phyloP scores from a whole-genome alignment of 2,888 invertebrate genomes.

The Drosophila acutilabella region DNA sequence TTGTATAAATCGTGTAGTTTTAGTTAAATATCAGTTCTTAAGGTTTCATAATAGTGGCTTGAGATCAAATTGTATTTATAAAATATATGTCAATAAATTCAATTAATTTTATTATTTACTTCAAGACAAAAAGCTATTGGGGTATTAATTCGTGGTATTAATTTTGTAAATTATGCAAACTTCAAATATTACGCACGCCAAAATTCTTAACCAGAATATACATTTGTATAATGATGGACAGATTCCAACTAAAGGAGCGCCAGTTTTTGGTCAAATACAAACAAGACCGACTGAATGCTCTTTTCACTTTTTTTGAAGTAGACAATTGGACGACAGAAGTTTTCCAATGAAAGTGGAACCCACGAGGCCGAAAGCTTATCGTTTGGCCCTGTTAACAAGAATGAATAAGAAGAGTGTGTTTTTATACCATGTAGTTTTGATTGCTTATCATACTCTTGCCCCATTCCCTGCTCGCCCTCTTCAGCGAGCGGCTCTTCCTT shows the following conservation, averaged over 20 bases:
- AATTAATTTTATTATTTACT: background rate
- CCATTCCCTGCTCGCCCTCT: background rate
- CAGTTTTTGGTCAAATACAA: conserved; percentile 35
- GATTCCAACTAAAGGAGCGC: conserved; percentile 54
- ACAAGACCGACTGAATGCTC: conserved; percentile 30
- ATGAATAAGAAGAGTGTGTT: conserved; percentile 18
- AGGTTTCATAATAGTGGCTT: too few relatives aligned
- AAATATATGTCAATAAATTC: too few relatives aligned
- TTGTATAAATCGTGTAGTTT: too few relatives aligned
- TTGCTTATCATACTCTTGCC: conserved; percentile 11
- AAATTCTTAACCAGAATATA: conserved; percentile 17
- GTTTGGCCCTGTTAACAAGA: conserved; percentile 32
- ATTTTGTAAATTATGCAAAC: conserved; percentile 29
- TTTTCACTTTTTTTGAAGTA: conserved; percentile 5
- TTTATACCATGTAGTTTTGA: conserved; percentile 8
- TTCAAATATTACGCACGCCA: too few relatives aligned
- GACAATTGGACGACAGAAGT: conserved; percentile 45
- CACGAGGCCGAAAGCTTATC: conserved; percentile 46
- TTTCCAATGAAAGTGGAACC: conserved; percentile 64
- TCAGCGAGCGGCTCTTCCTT: background rate
- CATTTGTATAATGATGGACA: conserved; percentile 10
- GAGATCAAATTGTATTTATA: too few relatives aligned
- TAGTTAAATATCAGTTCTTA: too few relatives aligned
- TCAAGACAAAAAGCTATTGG: background rate
- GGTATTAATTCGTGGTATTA: too few relatives aligned